phyloP scores from a whole-genome alignment of 2,888 invertebrate species.

The Pterobdella sp. region DNA sequence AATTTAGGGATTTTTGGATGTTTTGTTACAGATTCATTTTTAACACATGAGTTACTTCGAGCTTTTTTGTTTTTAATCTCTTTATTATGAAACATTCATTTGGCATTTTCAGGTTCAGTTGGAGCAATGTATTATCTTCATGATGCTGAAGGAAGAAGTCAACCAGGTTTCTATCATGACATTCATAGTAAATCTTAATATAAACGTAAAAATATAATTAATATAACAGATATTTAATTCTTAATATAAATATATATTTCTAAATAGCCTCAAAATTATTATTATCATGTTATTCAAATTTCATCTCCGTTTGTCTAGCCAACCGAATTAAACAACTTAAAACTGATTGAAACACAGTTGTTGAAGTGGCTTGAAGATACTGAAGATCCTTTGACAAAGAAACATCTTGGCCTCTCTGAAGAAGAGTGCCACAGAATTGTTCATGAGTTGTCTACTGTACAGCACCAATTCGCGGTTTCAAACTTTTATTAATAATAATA shows the following conservation, averaged over 20 bases:
- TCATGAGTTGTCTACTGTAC: slow-evolving; percentile 2
- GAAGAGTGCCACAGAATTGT: slow-evolving; percentile 7
- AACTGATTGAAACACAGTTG: too few species aligned
- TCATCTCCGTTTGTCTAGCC: background rate
- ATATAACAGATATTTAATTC: too few species aligned
- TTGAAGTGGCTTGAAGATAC: slow-evolving; percentile 1
- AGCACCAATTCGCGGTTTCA: slow-evolving; percentile 9
- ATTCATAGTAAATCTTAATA: background rate
- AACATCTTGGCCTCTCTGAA: background rate
- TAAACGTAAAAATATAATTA: background rate
- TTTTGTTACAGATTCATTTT: background rate
- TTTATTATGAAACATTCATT: background rate
- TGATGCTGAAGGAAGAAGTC: slow-evolving; percentile 66
- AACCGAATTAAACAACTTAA: too few species aligned
- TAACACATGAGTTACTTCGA: too few species aligned
- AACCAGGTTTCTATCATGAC: slow-evolving; percentile 48
- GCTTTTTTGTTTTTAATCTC: background rate
- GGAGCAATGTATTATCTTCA: slow-evolving; percentile 69
- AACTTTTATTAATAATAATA: too few species aligned
- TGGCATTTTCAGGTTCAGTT: slow-evolving; percentile 57
- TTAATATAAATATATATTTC: too few species aligned
- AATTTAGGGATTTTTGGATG: background rate
- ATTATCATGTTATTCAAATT: background rate
- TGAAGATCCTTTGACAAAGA: background rate
- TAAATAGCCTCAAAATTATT: background rate